Evolutionary conservation across 2,113 vertebrate genomes (phyloP), one percentile per base, ranked within the genome.

Genomic region (Panthera leo): DNA sequence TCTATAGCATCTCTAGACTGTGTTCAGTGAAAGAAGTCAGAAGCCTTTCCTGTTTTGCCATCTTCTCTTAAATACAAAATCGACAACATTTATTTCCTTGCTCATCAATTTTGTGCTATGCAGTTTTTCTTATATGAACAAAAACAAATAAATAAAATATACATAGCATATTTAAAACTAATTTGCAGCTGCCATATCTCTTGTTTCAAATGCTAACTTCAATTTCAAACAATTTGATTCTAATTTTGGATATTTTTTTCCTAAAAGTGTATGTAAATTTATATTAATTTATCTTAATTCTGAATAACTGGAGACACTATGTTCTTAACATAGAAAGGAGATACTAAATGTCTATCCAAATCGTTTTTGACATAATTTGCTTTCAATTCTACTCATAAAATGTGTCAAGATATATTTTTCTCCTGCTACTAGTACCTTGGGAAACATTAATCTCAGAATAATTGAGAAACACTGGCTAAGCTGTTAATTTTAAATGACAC

Each of bases 401-500:
- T 97, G 76, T 48, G 23, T 85, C 91, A 94, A 96, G 86, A 91
- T 92, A 65, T 2, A 83, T 93, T 98, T 98, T 94, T 78, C 63
- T 29, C 7, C 76, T 42, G 94, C 93, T 97, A 95, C 29, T 95
- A 78, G 85, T 75, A 98, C 93, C 92, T 94, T 98, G 98, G 96
- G 97, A 96, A 97, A 85, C 85, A 98, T 98, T 98, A 98, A 98
- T 99, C 97, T 98, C 68, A 93, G 71, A 98, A 96, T 98, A 98
- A 98, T 95, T 97, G 95, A 98, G 97, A 98, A 98, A 98, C 93
- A 98, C 89, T 98, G 61, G 70, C 93, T 98, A 97, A 96, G 73
- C 82, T 97, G 96, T 98, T 98, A 97, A 98, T 94, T 98, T 98
- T 98, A 99, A 98, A 96, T 97, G 97, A 97, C 89, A 98, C 15